Base-by-base conservation (phyloP, 2,888 invertebrate species). In the Hydriomena furcata region DNA sequence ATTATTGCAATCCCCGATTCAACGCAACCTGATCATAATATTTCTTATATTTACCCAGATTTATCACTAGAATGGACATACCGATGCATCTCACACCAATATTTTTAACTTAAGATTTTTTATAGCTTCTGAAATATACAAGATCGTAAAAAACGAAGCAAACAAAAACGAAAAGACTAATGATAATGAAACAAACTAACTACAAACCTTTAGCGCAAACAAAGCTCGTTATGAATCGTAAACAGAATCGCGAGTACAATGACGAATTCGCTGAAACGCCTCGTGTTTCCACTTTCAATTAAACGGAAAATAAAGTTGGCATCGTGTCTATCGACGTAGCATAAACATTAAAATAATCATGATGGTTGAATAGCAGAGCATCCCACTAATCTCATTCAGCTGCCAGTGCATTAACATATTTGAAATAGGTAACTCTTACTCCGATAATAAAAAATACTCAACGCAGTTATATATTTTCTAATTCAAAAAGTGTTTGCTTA, bases 221-320 rank as follows among this genome's bases (percentile, higher is more conserved):
- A 76, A 74, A 74, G 70, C 70, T 65, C 50, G 58, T 68, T 68
- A 64, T 48, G 59, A 50, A 65, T 72, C 71, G 73, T 79, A 77
- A 77, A 79, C 78, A 74, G 63, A 71, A 69, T 73, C 67, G 56
- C 67, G 62, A 53, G 65, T 68, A 73, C 71, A 74, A 71, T 79
- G 80, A 81, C 72, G 68, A 72, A 75, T 80, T 74, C 82, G 60
- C 75, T 73, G 78, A 81, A 80, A 79, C 69, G 75, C 74, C 73
- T 76, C 79, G 76, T 79, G 78, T 80, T 82, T 41, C 31, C 31
- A 41, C 13, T 41, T 41, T 81, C 77, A 80, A 78, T 81, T 79
- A 81, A 80, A 79, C 71, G 75, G 76, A 79, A 82, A 79, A 80
- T 80, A 80, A 78, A 76, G 73, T 81, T 81, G 80, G 79, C 82